Percentiles rank a stretch among this genome's conserved stretches.
These are phyloP conservation scores for Drosophila pseudotalamancana DNA, from an alignment of 2,888 invertebrate genomes.

Conservation along the genomic window DNA sequence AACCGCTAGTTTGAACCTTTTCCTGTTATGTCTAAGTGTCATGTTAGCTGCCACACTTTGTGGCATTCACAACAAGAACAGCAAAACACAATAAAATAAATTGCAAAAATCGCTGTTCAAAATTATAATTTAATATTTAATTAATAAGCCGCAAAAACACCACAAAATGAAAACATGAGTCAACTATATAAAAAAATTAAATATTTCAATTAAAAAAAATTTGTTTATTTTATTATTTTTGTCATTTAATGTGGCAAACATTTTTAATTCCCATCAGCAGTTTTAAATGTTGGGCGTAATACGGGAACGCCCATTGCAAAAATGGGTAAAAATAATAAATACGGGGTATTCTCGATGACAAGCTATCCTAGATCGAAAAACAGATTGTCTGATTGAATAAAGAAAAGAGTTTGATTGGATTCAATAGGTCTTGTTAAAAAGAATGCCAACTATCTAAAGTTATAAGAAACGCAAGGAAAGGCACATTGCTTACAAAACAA, in stretches of 20 bases:
- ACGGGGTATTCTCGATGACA: not conserved
- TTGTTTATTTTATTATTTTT: not conserved
- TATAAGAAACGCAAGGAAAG: not conserved
- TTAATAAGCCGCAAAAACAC: conserved; percentile 16
- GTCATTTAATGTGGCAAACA: conserved; percentile 13
- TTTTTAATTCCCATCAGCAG: conserved; percentile 4
- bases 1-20: not conserved
- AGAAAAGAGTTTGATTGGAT: too few species aligned
- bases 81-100: not conserved
- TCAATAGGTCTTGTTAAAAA: too few species aligned
- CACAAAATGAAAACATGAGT: conserved; percentile 3
- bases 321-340: not conserved
- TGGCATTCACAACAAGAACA: conserved; percentile 10
- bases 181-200: too few species aligned
- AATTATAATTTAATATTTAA: conserved; percentile 7
- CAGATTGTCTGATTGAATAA: too few species aligned
- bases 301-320: conserved; percentile 2
- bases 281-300: conserved; percentile 8
- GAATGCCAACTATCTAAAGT: too few species aligned
- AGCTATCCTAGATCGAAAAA: not conserved
- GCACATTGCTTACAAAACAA: too few species aligned
- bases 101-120: not conserved
- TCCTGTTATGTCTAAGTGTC: conserved; percentile 21
- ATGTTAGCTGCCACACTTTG: conserved; percentile 26
- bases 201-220: conserved; percentile 22